Conservation (phyloP, 2,113 vertebrate species). For the Callospermophilus lateralis region DNA sequence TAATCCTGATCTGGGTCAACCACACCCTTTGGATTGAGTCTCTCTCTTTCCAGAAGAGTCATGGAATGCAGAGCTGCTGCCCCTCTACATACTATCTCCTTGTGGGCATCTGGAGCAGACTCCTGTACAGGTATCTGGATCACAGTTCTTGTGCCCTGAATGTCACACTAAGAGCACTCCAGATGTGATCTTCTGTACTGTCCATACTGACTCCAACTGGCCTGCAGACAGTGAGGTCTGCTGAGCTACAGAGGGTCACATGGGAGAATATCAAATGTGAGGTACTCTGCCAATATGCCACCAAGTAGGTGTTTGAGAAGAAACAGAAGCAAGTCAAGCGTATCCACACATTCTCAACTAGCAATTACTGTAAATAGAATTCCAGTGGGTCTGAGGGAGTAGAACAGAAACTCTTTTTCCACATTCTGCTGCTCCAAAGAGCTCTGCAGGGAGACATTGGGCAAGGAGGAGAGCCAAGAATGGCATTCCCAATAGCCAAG, state of each 20-base stretch:
- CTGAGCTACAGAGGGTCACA: not conserved
- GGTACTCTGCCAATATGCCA: not conserved
- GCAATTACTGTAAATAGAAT: slow-evolving; percentile 41
- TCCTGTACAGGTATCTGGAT: not conserved
- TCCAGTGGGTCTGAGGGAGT: not conserved
- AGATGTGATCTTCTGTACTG: not conserved
- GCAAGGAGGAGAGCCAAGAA: not conserved
- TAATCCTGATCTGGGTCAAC: not conserved
- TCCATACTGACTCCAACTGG: not conserved
- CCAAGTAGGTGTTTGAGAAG: not conserved
- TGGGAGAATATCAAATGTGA: not conserved
- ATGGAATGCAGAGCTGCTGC: not conserved
- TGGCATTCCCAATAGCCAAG: not conserved
- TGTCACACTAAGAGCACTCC: not conserved
- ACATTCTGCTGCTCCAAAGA: slow-evolving; percentile 15
- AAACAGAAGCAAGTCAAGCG: not conserved
- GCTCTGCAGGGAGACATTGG: not conserved
- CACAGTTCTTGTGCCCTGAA: not conserved
- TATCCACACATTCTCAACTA: not conserved
- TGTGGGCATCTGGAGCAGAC: not conserved
- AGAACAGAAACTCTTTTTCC: not conserved
- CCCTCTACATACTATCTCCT: not conserved
- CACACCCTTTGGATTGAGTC: not conserved
- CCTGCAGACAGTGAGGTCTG: not conserved
- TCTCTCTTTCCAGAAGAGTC: not conserved